Evolutionary conservation across 2,113 vertebrate species (phyloP).

Genomic region (Chloebia gouldiae): DNA sequence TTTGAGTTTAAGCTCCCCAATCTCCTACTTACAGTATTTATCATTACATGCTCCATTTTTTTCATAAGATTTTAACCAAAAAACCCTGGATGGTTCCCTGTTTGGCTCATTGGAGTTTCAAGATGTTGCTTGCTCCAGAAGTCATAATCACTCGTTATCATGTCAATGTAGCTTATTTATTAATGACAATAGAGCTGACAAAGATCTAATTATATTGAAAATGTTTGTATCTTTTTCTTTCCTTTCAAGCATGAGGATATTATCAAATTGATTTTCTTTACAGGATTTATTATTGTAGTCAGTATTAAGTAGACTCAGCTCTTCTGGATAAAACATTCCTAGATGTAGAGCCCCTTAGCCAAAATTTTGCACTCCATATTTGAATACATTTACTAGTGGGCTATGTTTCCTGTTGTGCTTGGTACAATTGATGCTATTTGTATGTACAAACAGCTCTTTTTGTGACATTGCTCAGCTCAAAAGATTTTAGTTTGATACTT

Average conservation of each 20-base stretch:
- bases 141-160: not conserved
- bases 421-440: not conserved
- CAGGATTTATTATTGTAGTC: conserved; percentile 36
- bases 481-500: conserved; percentile 29
- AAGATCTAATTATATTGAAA: not conserved
- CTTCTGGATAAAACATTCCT: conserved; percentile 1
- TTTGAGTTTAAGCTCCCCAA: not conserved
- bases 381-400: not conserved
- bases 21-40: not conserved
- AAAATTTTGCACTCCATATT: not conserved
- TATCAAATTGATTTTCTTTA: not conserved
- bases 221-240: not conserved
- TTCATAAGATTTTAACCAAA: not conserved
- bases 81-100: not conserved
- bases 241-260: not conserved
- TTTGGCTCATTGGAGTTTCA: not conserved
- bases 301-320: conserved; percentile 35
- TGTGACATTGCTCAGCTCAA: not conserved
- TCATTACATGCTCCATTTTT: not conserved
- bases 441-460: conserved; percentile 11
- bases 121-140: not conserved
- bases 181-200: not conserved
- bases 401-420: not conserved
- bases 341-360: not conserved
- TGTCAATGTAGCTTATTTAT: not conserved